Evolutionary conservation across 2,888 invertebrate genomes (phyloP).

Genomic region (Spisula subtruncata): DNA sequence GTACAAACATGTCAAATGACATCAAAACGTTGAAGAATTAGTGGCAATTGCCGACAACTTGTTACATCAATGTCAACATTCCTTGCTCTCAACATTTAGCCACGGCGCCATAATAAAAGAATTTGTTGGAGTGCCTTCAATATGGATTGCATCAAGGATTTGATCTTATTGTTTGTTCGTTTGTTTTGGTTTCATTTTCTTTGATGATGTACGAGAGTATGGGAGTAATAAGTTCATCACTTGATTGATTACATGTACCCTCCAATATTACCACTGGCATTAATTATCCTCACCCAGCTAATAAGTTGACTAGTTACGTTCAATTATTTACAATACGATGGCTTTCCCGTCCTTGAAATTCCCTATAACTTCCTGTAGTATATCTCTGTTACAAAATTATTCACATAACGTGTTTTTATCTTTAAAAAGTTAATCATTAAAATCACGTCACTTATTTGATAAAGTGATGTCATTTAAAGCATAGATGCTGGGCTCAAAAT

Average conservation of each 20-base stretch:
- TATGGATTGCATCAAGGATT: background rate
- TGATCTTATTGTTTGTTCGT: background rate
- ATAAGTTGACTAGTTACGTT: background rate
- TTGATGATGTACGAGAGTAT: background rate
- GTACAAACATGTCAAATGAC: too few relatives aligned
- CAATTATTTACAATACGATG: too few relatives aligned
- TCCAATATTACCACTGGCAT: background rate
- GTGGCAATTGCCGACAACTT: background rate
- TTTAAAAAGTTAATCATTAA: too few relatives aligned
- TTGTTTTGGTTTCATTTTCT: constrained; percentile 17
- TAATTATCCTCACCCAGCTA: background rate
- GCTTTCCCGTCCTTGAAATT: too few relatives aligned
- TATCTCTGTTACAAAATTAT: too few relatives aligned
- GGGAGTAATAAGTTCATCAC: background rate
- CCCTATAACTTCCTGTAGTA: too few relatives aligned
- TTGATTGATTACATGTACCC: background rate
- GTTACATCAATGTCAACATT: background rate
- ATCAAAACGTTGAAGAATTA: background rate
- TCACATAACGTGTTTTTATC: too few relatives aligned
- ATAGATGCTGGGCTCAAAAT: background rate
- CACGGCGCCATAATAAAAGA: background rate
- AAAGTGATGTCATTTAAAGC: background rate
- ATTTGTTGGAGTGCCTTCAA: background rate
- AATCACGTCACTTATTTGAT: too few relatives aligned
- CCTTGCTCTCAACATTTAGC: background rate